Evolutionary conservation across 2,113 vertebrate genomes (phyloP), one percentile per base, ranked within the genome.

Genomic region (Stegastes partitus): DNA sequence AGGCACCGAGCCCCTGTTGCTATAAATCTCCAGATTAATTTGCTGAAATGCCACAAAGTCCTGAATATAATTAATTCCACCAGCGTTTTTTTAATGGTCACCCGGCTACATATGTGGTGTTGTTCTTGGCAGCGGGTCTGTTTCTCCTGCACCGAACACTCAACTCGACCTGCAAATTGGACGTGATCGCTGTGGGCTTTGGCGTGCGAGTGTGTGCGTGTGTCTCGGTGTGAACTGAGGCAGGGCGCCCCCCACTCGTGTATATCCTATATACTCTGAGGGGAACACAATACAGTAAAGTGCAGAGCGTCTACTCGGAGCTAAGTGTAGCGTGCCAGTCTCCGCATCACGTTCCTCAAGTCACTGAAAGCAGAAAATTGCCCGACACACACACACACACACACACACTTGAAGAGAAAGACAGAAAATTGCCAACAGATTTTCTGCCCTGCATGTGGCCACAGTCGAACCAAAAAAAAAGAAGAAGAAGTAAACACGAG

Each of bases 381-480:
- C 62, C 61, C 59, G n/a, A n/a, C 54, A 2, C 61, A 69, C 71
- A 77, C 55, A 42, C 57, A 77, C 55, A 42, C 57, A n/a, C n/a
- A n/a, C 55, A 42, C 57, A 77, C 55, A 42, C 57, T 51, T 68
- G n/a, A 15, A 21, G 18, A 50, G 53, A 57, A 21, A 44, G 82
- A 68, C n/a, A n/a, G 82, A 68, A 89, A 90, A 92, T 91, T 90
- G 68, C 65, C 87, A 67, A 62, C 87, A 88, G 83, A 84, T 69
- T 82, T 77, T 77, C 51, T 53, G 51, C 59, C 56, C 59, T 2
- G n/a, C 55, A 75, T 76, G 55, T 77, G 78, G 59, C 79, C 71
- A 55, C 53, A 69, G 67, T 54, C 37, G 71, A 75, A 70, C 31
- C n/a, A 68, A 22, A 66, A 25, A n/a, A 44, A 34, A 53, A 1